Conservation (phyloP, 2,888 invertebrate species). For the Microctonus aethiopoides region DNA sequence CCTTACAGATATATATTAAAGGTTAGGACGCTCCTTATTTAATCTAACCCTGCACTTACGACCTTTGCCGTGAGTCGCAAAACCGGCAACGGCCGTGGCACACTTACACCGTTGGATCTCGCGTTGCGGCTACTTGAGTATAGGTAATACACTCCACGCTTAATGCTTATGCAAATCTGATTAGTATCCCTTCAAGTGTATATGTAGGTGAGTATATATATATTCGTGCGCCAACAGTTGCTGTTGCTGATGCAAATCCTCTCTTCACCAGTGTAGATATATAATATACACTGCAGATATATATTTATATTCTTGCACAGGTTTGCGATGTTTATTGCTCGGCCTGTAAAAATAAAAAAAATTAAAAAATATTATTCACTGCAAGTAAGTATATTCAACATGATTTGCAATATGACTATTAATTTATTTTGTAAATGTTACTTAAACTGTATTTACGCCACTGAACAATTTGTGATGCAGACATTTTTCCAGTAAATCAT, state of each 20-base stretch:
- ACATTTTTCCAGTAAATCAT: conserved; percentile 25
- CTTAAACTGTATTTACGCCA: conserved; percentile 20
- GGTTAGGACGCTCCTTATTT: conserved; percentile 9
- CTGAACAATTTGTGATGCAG: conserved; percentile 15
- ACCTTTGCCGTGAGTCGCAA: conserved; percentile 39
- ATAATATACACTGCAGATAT: neutral
- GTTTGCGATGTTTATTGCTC: conserved; percentile 14
- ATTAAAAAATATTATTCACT: conserved; percentile 3
- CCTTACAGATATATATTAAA: conserved; percentile 5
- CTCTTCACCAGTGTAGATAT: neutral
- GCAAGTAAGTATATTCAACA: neutral
- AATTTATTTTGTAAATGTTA: conserved; percentile 10
- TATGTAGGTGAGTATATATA: conserved; percentile 15
- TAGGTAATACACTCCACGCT: conserved; percentile 31
- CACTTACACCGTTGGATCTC: conserved; percentile 54
- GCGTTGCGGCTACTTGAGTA: conserved; percentile 31
- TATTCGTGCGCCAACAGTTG: conserved; percentile 11
- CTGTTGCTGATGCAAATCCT: conserved; percentile 4
- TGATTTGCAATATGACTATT: conserved; percentile 14
- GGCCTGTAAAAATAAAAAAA: neutral
- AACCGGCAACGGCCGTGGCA: conserved; percentile 53
- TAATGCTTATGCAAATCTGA: conserved; percentile 46
- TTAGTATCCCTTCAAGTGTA: conserved; percentile 30
- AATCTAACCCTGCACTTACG: conserved; percentile 35
- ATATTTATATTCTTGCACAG: neutral